Evolutionary conservation across 2,113 vertebrate genomes (phyloP).

Genomic region (Oreochromis tanganicae): DNA sequence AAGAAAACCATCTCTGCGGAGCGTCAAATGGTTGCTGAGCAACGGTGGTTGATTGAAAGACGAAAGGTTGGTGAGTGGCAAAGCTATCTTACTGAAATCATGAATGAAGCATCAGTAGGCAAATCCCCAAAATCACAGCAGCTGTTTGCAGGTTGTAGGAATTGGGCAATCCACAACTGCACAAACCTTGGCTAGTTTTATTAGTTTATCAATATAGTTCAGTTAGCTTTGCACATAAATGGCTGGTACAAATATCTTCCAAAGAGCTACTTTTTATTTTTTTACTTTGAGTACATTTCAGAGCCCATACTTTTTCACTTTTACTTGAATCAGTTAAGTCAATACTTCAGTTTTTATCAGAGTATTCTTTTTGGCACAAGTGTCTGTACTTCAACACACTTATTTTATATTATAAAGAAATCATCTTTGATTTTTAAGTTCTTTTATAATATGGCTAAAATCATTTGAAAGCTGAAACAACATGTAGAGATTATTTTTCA

Average conservation of each 20-base stretch:
- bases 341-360: neutral
- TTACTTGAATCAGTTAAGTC: neutral
- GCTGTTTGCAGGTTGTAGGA: neutral
- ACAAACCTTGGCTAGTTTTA: neutral
- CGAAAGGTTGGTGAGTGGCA: too few species aligned
- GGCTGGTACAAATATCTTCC: neutral
- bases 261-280: neutral
- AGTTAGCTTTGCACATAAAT: neutral
- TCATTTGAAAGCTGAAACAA: neutral
- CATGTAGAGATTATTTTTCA: neutral
- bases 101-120: too few species aligned
- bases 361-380: neutral
- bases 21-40: neutral
- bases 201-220: fast-evolving
- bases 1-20: neutral
- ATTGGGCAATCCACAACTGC: neutral
- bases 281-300: neutral
- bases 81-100: too few species aligned
- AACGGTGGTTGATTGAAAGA: too few species aligned
- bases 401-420: neutral
- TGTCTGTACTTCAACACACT: neutral
- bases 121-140: too few species aligned
- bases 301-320: neutral
- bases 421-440: neutral
- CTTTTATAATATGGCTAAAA: neutral